Evolutionary conservation across 2,888 invertebrate genomes (phyloP), one percentile per base, ranked within the genome.

Genomic region (Ochlodes sylvanus): DNA sequence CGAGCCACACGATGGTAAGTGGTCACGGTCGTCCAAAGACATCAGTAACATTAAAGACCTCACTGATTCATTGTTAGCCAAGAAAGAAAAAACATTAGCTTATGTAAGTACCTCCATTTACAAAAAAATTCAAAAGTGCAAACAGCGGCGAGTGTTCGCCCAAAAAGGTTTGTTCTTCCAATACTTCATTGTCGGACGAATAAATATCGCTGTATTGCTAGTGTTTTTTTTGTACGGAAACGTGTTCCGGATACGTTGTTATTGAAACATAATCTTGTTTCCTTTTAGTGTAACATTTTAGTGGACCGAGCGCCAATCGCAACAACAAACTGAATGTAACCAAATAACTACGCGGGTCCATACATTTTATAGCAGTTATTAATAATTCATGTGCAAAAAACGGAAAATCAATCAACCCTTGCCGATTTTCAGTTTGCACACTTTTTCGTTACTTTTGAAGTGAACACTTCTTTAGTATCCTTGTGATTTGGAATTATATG

Each of bases 231-330:
- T 68, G 52, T 68, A 65, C 63, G 50, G n/a, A 63, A 63, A 42
- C 50, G 12, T 55, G 50, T 66, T 69, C 74, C 76, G 82, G 79
- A 81, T 83, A 82, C 77, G 81, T 82, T 86, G 88, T 85, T 86
- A 87, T 87, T 85, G 85, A 83, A 86, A 84, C 79, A 85, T 87
- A 87, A 87, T 87, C 84, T 79, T 80, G 82, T 88, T 87, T 85
- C 81, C 81, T 81, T 82, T 80, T 79, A 82, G 81, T 78, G 80
- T 86, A 85, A 86, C 84, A 86, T 84, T 85, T 85, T 82, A 77
- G 84, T 81, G 10, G 38, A 38, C 10, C 7, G 7, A 7, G 38
- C 38, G 78, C 74, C 80, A 83, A 81, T 79, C 76, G 70, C 63
- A 63, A 72, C 70, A 73, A 74, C 72, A 76, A 69, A 70, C 68